phyloP scores from a whole-genome alignment of 2,797 vertebrate species.

The Otus scops region DNA sequence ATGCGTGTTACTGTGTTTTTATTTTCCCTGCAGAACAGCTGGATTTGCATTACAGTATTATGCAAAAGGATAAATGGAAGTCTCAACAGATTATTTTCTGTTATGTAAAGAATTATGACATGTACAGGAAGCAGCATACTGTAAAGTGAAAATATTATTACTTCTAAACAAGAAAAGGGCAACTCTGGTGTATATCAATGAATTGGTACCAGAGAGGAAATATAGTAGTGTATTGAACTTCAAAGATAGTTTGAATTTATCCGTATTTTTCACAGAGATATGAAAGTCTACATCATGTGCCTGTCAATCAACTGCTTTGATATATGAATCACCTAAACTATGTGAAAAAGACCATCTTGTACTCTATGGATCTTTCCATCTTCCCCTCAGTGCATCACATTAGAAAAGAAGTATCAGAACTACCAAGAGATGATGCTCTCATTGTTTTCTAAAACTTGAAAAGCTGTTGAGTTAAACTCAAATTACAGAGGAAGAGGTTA shows the following conservation, averaged over 20 bases:
- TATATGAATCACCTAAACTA: background rate
- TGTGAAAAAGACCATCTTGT: background rate
- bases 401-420: background rate
- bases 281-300: background rate
- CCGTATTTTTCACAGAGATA: background rate
- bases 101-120: background rate
- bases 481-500: background rate
- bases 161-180: background rate
- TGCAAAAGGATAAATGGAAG: background rate
- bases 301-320: background rate
- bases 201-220: background rate
- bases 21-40: background rate
- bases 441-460: background rate
- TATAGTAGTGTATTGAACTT: background rate
- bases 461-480: background rate
- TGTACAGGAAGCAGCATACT: background rate
- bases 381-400: background rate
- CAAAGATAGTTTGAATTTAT: background rate
- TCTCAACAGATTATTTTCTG: background rate
- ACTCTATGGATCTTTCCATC: background rate
- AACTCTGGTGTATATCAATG: background rate
- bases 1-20: background rate
- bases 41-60: background rate
- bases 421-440: background rate
- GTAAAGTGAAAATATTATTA: background rate